Conservation (phyloP, 2,797 vertebrate genomes). For the Fratercula arctica region DNA sequence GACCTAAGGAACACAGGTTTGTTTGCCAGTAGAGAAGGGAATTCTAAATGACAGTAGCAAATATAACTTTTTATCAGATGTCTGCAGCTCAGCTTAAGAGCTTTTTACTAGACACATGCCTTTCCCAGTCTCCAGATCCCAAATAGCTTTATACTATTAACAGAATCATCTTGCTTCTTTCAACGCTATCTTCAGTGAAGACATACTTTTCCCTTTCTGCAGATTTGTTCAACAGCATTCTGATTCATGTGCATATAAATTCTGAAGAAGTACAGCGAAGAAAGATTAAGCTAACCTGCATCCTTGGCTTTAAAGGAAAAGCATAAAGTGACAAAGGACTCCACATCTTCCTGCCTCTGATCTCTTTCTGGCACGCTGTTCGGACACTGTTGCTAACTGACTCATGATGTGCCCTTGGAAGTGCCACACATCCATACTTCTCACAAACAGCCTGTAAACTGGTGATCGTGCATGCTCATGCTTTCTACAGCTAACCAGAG, state of each 20-base stretch:
- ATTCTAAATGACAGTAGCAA: neutral
- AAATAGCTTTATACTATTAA: neutral
- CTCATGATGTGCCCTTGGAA: neutral
- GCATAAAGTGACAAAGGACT: neutral
- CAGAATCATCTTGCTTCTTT: neutral
- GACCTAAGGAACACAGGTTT: neutral
- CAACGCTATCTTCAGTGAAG: neutral
- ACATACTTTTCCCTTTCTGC: neutral
- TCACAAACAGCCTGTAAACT: neutral
- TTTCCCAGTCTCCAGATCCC: neutral
- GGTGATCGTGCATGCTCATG: rapidly evolving
- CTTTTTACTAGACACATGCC: neutral
- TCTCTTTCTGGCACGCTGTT: neutral
- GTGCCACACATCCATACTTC: neutral
- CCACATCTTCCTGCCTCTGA: neutral
- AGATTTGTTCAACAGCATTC: neutral
- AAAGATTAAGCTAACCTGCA: neutral
- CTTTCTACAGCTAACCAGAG: neutral
- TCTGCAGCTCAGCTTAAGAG: neutral
- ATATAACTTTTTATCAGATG: neutral
- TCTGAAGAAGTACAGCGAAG: neutral
- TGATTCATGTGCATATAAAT: neutral
- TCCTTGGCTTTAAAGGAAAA: neutral
- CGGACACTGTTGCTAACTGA: rapidly evolving
- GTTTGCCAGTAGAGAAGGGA: neutral